These are phyloP conservation scores for Galerucella calmariensis DNA, from an alignment of 2,888 invertebrate genomes.

Conservation along the genomic window DNA sequence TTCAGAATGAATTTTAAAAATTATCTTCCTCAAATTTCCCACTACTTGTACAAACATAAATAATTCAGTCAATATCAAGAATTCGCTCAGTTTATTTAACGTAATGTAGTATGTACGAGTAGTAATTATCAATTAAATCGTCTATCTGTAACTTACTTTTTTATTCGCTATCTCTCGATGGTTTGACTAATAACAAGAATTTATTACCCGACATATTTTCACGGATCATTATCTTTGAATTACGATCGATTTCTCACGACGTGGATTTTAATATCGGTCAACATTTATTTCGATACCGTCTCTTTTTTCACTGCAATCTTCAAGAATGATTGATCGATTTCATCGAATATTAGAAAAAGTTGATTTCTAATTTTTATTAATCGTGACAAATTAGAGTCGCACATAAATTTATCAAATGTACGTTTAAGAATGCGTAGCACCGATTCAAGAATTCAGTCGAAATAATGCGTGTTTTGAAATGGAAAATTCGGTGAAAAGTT, in stretches of 20 bases:
- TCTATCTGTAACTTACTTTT: not conserved
- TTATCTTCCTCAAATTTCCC: too few relatives aligned
- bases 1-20: too few relatives aligned
- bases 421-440: too few relatives aligned
- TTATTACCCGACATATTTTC: not conserved
- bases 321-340: not conserved
- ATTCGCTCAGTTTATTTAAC: not conserved
- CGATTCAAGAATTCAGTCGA: too few relatives aligned
- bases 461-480: too few relatives aligned
- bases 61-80: not conserved
- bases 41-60: too few relatives aligned
- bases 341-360: too few relatives aligned
- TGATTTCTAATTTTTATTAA: too few relatives aligned
- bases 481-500: too few relatives aligned
- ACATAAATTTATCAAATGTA: too few relatives aligned
- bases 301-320: not conserved
- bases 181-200: slow-evolving; percentile 1
- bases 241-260: not conserved
- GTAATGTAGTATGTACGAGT: too few relatives aligned
- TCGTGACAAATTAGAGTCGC: too few relatives aligned
- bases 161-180: not conserved
- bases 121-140: not conserved
- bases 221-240: slow-evolving; percentile 1
- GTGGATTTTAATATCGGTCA: not conserved
- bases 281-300: not conserved